phyloP scores from a whole-genome alignment of 1,140 invertebrate genomes.

The Drosophila bifasciata region DNA sequence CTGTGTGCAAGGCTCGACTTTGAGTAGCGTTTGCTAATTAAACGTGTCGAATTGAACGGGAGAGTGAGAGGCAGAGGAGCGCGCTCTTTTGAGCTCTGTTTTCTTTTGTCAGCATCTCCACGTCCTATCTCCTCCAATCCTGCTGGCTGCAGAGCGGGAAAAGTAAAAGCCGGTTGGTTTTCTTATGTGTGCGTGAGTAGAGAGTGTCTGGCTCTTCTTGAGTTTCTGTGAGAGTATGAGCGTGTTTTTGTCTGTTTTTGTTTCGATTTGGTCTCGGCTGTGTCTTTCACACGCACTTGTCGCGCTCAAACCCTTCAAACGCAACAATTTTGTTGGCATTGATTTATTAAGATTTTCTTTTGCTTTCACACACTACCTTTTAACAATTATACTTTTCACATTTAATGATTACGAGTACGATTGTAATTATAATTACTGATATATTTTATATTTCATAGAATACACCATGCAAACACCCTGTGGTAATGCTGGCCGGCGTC shows the following conservation, averaged over 20 bases:
- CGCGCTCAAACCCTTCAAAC: background rate
- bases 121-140: constrained; percentile 63
- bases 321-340: background rate
- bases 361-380: background rate
- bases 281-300: background rate
- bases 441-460: constrained; percentile 80
- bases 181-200: constrained; percentile 42
- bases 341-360: too few relatives aligned
- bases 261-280: constrained; percentile 40
- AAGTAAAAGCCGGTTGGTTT: constrained; percentile 72
- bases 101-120: constrained; percentile 49
- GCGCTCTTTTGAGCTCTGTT: constrained; percentile 64
- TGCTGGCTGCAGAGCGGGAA: constrained; percentile 74
- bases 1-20: constrained; percentile 27
- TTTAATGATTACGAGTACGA: background rate
- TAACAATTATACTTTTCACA: background rate
- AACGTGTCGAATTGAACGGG: constrained; percentile 41
- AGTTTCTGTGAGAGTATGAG: constrained; percentile 13
- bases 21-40: constrained; percentile 68
- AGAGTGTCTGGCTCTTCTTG: constrained; percentile 17
- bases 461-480: constrained; percentile 88
- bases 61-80: constrained; percentile 40
- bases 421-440: background rate
- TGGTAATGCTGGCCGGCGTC: constrained; percentile 88
- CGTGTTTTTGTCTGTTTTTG: constrained; percentile 23